Base-by-base conservation (phyloP, 2,797 vertebrate species). In the Fistularia tabacaria region DNA sequence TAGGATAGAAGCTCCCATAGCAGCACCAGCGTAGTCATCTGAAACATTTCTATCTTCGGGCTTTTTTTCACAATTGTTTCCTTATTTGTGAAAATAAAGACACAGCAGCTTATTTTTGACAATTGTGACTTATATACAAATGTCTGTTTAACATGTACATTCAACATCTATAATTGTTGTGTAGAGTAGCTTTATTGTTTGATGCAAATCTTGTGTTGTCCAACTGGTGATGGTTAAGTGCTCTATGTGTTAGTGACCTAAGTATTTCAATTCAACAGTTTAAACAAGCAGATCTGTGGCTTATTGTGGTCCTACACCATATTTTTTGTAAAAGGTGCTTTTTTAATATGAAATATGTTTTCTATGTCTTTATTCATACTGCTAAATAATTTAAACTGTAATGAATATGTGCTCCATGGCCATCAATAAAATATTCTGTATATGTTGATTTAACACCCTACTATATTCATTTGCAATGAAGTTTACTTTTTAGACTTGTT, bases 1-100 rank as follows among this genome's bases (percentile, higher is more conserved):
- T 90, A 97, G 89, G 93, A 89, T 84, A 93, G 89, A 82, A 96
- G 95, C 87, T 97, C 94, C 73, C 90, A 88, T 87, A 98, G 95
- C 71, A 92, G 85, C 77, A 91, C 81, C 71, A 98, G 92, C 61
- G 88, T 97, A 75, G 89, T 99, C 80, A 96, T 99, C 84, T 92
- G 82, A 91, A 81, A 62, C 73, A 66, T 76, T 81, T 80, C 68
- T 64, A 9, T 57, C 51, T 77, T 76, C 64, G 54, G 40, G 1
- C 51, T 14, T 25, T 36, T 50, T 60, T 48, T 41, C 53, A 70
- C 25, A 73, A 43, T 59, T 25, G 37, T 74, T 82, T 84, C 68
- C 54, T 55, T 9, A 79, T 51, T 0, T 10, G 46, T 73, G 67
- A 70, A 59, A 75, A 73, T 69, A 59, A 80, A 81, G 78, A 69